These are phyloP conservation scores for Cryptoblepharus egeriae DNA, from an alignment of 2,797 vertebrate species.

Conservation along the genomic window DNA sequence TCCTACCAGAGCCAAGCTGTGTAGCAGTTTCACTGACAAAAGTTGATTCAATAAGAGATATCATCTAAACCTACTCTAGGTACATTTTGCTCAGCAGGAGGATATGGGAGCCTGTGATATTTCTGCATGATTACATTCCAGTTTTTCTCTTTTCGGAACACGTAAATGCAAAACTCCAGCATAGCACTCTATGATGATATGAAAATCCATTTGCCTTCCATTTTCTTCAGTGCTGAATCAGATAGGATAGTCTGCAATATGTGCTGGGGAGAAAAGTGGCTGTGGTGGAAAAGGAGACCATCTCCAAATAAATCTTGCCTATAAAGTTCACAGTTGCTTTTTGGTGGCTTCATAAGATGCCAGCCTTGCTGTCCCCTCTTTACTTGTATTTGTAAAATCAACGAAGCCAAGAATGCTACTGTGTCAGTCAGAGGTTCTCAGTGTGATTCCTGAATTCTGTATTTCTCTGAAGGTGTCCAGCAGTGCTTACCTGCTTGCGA, in stretches of 20 bases:
- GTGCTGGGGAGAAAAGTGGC: background rate
- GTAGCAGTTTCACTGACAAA: conserved; percentile 14
- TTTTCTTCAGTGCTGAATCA: conserved; percentile 26
- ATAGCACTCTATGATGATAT: conserved; percentile 16
- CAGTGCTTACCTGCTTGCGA: no score
- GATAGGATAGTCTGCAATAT: conserved; percentile 15
- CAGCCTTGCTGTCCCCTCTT: background rate
- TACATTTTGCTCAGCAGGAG: conserved; percentile 16
- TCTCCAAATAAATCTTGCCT: conserved; percentile 1
- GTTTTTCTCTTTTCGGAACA: conserved; percentile 26
- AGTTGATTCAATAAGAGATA: conserved; percentile 41
- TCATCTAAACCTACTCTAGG: conserved; percentile 31
- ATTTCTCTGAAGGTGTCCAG: no score
- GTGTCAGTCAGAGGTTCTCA: no score
- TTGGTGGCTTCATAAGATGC: background rate
- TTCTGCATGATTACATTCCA: conserved; percentile 32
- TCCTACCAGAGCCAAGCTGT: background rate
- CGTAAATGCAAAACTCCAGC: conserved; percentile 38
- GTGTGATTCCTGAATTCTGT: no score
- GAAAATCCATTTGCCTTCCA: conserved; percentile 34
- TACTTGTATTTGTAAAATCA: background rate
- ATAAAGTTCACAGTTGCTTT: background rate
- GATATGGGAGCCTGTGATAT: conserved; percentile 32
- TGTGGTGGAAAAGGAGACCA: background rate
- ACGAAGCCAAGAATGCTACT: no score